Percentiles rank a stretch among this genome's conserved stretches.
Conservation (phyloP, 1,140 invertebrate genomes). For the Pristionchus pacificus region DNA sequence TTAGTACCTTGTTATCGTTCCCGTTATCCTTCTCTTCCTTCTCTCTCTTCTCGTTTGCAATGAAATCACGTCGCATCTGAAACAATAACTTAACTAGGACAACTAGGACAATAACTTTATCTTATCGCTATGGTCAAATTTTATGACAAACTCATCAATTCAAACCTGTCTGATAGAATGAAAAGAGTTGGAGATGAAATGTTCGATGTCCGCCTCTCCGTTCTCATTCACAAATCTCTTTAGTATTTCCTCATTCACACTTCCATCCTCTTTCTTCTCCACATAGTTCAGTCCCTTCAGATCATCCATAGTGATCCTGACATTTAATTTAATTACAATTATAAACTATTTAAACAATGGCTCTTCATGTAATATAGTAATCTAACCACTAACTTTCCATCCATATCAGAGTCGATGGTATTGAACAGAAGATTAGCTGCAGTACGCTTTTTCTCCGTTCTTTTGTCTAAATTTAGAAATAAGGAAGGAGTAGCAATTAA, state of each 20-base stretch:
- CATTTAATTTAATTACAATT: slow-evolving; percentile 3
- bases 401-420: slow-evolving; percentile 72
- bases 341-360: slow-evolving; percentile 19
- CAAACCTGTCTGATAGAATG: neutral
- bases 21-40: no score
- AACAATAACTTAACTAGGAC: no score
- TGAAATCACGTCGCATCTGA: no score
- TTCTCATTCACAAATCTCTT: neutral
- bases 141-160: no score
- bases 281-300: slow-evolving; percentile 73
- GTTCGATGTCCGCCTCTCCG: slow-evolving; percentile 53
- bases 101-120: no score
- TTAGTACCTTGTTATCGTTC: no score
- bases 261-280: slow-evolving; percentile 82
- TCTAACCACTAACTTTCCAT: slow-evolving; percentile 62
- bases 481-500: no score
- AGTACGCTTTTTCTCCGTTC: slow-evolving; percentile 53
- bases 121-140: no score
- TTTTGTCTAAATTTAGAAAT: no score
- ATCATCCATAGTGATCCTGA: slow-evolving; percentile 71
- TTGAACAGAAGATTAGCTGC: slow-evolving; percentile 72
- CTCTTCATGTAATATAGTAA: neutral
- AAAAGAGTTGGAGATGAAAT: slow-evolving; percentile 52
- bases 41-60: no score
- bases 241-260: slow-evolving; percentile 66